Percentiles rank a stretch among this genome's conserved stretches.
These are phyloP conservation scores for Ageneiosus marmoratus DNA, from an alignment of 2,113 vertebrate genomes.

Conservation along the genomic window DNA sequence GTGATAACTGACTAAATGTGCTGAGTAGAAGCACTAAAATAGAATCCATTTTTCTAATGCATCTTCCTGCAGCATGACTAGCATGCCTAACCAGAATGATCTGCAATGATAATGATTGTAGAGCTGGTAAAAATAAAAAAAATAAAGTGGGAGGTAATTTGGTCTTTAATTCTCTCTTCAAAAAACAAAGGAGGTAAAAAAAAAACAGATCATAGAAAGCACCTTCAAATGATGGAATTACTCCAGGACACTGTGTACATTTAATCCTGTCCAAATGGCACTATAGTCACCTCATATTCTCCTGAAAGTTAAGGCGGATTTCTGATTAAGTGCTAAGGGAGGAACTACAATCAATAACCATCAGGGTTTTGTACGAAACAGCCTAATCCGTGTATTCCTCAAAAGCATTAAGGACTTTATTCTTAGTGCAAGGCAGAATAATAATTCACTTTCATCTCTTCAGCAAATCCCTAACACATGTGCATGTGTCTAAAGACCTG, in stretches of 20 bases:
- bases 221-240: not conserved
- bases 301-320: not conserved
- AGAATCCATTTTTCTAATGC: not conserved
- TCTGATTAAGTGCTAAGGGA: conserved; percentile 1
- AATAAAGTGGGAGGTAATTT: not conserved
- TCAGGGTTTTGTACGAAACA: not conserved
- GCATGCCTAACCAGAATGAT: not conserved
- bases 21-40: not conserved
- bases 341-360: not conserved
- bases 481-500: too few relatives aligned
- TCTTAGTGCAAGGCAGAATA: not conserved
- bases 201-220: not conserved
- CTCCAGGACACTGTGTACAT: not conserved
- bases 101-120: not conserved
- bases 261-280: not conserved
- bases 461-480: not conserved
- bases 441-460: not conserved
- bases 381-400: not conserved
- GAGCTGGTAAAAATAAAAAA: too few relatives aligned
- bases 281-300: not conserved
- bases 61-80: not conserved
- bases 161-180: not conserved
- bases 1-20: not conserved
- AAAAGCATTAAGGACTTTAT: conserved; percentile 11
- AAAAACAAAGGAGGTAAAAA: not conserved